Evolutionary conservation across 2,888 invertebrate genomes (phyloP), one percentile per base, ranked within the genome.

Genomic region (Stenichneumon culpator): DNA sequence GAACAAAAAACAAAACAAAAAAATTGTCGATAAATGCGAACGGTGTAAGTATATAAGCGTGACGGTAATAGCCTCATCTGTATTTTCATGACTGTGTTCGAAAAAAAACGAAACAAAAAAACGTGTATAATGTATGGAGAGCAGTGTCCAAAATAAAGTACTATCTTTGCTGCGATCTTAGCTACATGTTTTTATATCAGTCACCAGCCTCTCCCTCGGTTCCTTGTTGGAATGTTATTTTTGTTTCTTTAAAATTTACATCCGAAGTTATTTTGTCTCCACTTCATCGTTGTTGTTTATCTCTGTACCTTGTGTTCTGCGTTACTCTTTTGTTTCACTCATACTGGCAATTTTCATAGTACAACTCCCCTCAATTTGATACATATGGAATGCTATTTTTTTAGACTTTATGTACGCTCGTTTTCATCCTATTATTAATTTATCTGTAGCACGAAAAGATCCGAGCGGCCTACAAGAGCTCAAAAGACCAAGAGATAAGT

Each of bases 261-360:
- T 85, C 81, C 69, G 82, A 69, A 74, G 81, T 87, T 14, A 36
- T 81, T 50, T 75, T 77, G 50, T 84, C 82, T 54, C 83, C 84
- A 82, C 88, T 87, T 39, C n/a, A 74, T 72, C 39, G 63, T 86
- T 86, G 84, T 88, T 90, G 81, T 84, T 89, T 90, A 92, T 93
- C 91, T 92, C 91, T 88, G 72, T 93, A 90, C 93, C 93, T 93
- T 93, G 93, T 93, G 92, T 93, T 93, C 73, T 82, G 50, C 89
- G 82, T 87, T 79, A 68, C 84, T 86, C 82, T 86, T 86, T 89
- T 50, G 79, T 73, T 11, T 25, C 36, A 74, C 82, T 80, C 68
- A 65, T 63, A 44, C 44, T 22, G 25, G 22, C 22, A 57, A 57
- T 57, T 57, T 44, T 44, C 3, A 14, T 0, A 44, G 14, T 3